phyloP scores from a whole-genome alignment of 2,888 invertebrate species.

The Xanthorhoe spadicearia region DNA sequence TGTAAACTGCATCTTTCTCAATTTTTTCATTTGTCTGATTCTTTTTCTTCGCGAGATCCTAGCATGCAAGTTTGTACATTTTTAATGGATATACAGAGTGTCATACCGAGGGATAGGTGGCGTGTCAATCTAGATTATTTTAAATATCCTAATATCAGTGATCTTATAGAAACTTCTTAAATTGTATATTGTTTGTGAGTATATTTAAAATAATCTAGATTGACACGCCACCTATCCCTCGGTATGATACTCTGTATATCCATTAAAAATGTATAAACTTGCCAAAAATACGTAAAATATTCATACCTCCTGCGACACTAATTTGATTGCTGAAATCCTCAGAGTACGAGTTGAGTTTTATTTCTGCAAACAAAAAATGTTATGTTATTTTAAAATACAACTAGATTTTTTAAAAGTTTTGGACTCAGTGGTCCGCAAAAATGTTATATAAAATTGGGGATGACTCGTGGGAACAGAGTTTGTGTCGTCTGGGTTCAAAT shows the following conservation, averaged over 20 bases:
- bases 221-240: too few species aligned
- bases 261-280: constrained; percentile 10
- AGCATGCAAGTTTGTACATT: constrained; percentile 6
- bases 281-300: constrained; percentile 6
- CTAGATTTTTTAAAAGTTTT: constrained; percentile 16
- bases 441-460: constrained; percentile 2
- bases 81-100: neutral
- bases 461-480: neutral
- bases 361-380: constrained; percentile 65
- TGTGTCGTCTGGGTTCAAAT: constrained; percentile 1
- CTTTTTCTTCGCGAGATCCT: too few species aligned
- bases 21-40: too few species aligned
- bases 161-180: too few species aligned
- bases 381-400: constrained; percentile 13
- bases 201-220: too few species aligned
- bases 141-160: too few species aligned
- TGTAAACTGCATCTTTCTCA: too few species aligned
- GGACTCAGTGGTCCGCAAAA: neutral
- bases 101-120: neutral
- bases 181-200: too few species aligned
- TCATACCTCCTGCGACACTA: constrained; percentile 83
- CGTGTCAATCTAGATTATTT: too few species aligned
- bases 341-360: constrained; percentile 81
- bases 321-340: constrained; percentile 84
- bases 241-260: neutral